Percentiles rank a stretch among this genome's conserved stretches.
These are phyloP conservation scores for Atrichornis clamosus DNA, from an alignment of 2,113 vertebrate species.

Conservation along the genomic window DNA sequence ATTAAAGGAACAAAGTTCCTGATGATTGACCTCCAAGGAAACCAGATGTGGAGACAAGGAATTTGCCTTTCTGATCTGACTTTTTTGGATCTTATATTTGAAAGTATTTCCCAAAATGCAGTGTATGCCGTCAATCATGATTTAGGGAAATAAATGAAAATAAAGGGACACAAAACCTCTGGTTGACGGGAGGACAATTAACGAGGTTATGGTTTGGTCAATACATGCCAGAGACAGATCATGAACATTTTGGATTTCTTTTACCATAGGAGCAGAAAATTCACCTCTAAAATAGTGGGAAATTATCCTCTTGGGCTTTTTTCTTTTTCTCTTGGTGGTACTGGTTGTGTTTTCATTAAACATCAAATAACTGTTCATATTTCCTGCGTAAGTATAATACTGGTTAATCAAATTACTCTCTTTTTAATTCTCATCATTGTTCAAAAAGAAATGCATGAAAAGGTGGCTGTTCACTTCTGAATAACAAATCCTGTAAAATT, in stretches of 20 bases:
- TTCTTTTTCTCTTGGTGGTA: accelerated
- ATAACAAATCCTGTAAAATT: conserved; percentile 2
- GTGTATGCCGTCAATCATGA: background rate
- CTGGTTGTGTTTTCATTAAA: background rate
- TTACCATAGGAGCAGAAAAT: background rate
- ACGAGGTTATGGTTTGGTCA: background rate
- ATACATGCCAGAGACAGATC: background rate
- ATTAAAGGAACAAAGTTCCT: background rate
- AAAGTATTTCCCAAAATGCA: background rate
- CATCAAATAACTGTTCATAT: background rate
- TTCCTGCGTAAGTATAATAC: background rate
- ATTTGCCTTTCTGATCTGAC: background rate
- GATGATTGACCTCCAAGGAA: background rate
- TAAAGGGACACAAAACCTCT: accelerated
- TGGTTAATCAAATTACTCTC: background rate
- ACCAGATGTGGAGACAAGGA: background rate
- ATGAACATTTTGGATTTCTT: background rate
- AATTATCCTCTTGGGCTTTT: background rate
- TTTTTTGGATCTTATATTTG: background rate
- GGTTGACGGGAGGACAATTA: background rate
- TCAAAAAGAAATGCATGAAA: background rate
- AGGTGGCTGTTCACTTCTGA: background rate
- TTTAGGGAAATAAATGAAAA: accelerated
- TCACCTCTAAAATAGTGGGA: background rate
- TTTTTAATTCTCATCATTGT: background rate